Percentiles rank a stretch among this genome's conserved stretches.
Conservation (phyloP, 1,140 invertebrate species). For the Archegozetes longisetosus region DNA sequence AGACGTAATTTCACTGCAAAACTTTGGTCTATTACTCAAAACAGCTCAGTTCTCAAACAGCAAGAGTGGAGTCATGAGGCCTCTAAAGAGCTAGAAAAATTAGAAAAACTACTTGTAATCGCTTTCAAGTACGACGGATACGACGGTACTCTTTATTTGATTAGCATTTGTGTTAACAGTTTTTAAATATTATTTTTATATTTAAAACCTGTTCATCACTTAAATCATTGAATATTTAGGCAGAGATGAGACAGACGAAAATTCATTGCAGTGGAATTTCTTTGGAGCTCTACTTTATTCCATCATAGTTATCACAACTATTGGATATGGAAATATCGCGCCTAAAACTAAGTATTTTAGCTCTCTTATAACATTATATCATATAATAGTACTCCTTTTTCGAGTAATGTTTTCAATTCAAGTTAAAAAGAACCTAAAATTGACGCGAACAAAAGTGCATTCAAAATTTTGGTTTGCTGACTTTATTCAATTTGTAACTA, state of each 20-base stretch:
- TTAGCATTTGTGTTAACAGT: not conserved
- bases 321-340: constrained; percentile 87
- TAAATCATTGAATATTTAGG: constrained; percentile 61
- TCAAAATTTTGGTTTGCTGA: too few relatives aligned
- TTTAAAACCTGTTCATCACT: too few relatives aligned
- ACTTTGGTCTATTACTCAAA: constrained; percentile 28
- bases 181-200: not conserved
- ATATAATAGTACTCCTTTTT: too few relatives aligned
- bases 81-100: constrained; percentile 21
- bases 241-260: constrained; percentile 42
- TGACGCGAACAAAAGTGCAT: too few relatives aligned
- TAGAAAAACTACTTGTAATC: constrained; percentile 23
- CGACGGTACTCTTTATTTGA: constrained; percentile 24
- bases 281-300: constrained; percentile 60
- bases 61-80: constrained; percentile 27
- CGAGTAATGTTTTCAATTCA: too few relatives aligned
- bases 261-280: constrained; percentile 54
- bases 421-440: too few relatives aligned
- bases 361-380: too few relatives aligned
- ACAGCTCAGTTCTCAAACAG: constrained; percentile 24
- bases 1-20: constrained; percentile 19
- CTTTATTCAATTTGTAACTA: too few relatives aligned
- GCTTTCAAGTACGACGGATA: constrained; percentile 26
- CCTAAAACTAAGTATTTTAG: constrained; percentile 56
- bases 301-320: constrained; percentile 68